Percentiles rank a stretch among this genome's conserved stretches.
These are phyloP conservation scores for Podiceps cristatus DNA, from an alignment of 2,113 vertebrate species.

Conservation along the genomic window DNA sequence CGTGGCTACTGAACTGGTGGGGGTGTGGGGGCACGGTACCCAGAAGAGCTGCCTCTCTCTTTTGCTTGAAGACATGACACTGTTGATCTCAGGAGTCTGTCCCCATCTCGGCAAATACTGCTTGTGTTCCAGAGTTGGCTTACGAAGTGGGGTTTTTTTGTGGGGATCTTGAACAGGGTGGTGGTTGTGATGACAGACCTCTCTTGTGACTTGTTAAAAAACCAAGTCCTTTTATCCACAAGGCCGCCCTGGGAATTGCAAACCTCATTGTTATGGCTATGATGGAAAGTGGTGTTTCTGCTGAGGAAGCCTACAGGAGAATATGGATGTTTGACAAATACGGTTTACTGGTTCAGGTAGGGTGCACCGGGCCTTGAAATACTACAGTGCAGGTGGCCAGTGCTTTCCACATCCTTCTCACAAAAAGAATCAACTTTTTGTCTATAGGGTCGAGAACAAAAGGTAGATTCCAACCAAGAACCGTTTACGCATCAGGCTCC, in stretches of 20 bases:
- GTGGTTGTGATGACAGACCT: background rate
- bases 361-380: rapidly evolving
- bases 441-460: conserved; percentile 81
- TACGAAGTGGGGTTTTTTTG: rapidly evolving
- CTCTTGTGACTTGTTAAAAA: background rate
- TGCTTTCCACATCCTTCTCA: background rate
- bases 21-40: background rate
- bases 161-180: background rate
- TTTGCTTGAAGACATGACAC: rapidly evolving
- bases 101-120: rapidly evolving
- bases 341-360: conserved; percentile 90
- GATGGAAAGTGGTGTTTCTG: conserved; percentile 85
- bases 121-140: background rate
- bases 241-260: conserved; percentile 94
- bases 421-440: background rate
- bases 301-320: conserved; percentile 83
- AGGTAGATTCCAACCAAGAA: conserved; percentile 87
- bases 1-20: background rate
- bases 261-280: conserved; percentile 97
- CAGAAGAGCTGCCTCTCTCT: background rate
- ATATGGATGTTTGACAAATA: conserved; percentile 97
- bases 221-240: rapidly evolving
- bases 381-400: rapidly evolving
- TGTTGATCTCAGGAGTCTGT: background rate
- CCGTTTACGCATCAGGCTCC: conserved; percentile 85